phyloP scores from a whole-genome alignment of 2,888 invertebrate species.

The Unio pictorum region DNA sequence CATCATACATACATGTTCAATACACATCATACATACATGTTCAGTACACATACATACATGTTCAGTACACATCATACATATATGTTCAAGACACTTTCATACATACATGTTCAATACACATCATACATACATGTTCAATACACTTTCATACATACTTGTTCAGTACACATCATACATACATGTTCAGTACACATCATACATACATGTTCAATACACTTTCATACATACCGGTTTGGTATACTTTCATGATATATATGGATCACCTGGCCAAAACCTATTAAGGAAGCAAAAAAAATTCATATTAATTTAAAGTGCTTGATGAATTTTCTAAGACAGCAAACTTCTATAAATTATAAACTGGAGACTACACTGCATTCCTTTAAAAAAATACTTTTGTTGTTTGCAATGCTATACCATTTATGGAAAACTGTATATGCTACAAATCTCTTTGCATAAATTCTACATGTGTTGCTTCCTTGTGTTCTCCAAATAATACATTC shows the following conservation, averaged over 20 bases:
- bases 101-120: too few species aligned
- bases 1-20: too few species aligned
- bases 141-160: too few species aligned
- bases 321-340: not conserved
- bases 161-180: too few species aligned
- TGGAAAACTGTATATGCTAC: not conserved
- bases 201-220: not conserved
- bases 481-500: too few species aligned
- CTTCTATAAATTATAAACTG: not conserved
- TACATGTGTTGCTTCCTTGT: too few species aligned
- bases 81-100: not conserved
- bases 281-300: conserved; percentile 11
- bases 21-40: too few species aligned
- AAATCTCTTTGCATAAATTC: too few species aligned
- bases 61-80: too few species aligned
- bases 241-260: conserved; percentile 68
- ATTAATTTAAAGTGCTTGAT: not conserved
- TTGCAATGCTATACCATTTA: not conserved
- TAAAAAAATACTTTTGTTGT: not conserved
- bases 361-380: not conserved
- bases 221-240: conserved; percentile 44
- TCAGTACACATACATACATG: too few species aligned
- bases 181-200: not conserved
- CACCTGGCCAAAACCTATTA: conserved; percentile 71
- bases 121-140: too few species aligned